Evolutionary conservation across 2,888 invertebrate species (phyloP).

Genomic region (Leucophora obtusa): DNA sequence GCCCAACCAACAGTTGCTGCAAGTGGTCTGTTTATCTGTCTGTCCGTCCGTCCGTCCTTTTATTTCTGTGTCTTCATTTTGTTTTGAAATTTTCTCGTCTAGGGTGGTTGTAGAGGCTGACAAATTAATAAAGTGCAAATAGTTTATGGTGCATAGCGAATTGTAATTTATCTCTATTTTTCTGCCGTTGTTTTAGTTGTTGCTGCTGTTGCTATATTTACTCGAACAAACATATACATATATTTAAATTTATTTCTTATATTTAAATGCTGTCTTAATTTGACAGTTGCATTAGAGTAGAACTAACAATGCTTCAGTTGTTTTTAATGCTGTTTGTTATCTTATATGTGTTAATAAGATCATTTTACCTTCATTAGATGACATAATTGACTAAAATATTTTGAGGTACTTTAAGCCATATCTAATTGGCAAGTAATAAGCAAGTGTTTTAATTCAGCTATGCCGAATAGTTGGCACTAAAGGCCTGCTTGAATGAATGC

Average conservation of each 20-base stretch:
- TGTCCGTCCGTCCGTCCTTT: neutral
- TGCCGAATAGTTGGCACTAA: too few relatives aligned
- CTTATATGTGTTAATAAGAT: neutral
- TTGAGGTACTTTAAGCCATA: too few relatives aligned
- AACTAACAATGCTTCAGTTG: conserved; percentile 55
- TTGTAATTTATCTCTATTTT: conserved; percentile 56
- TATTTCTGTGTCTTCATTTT: conserved; percentile 2
- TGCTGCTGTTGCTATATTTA: conserved; percentile 3
- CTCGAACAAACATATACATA: neutral
- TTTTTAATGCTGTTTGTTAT: conserved; percentile 13
- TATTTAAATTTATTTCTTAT: conserved; percentile 34
- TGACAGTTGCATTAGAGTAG: conserved; percentile 49
- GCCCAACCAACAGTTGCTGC: conserved; percentile 26
- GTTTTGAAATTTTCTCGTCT: conserved; percentile 16
- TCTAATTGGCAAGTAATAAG: too few relatives aligned
- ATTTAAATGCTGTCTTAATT: conserved; percentile 41
- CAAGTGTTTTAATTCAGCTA: too few relatives aligned
- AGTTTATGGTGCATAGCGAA: conserved; percentile 60
- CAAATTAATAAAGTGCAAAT: conserved; percentile 65
- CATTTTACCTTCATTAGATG: neutral
- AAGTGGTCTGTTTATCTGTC: neutral
- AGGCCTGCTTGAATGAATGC: too few relatives aligned
- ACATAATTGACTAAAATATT: too few relatives aligned
- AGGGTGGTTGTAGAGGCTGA: conserved; percentile 45
- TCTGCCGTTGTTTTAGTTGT: conserved; percentile 15